Conservation (phyloP, 2,797 vertebrate genomes). For the Phrynocephalus vlangalii region DNA sequence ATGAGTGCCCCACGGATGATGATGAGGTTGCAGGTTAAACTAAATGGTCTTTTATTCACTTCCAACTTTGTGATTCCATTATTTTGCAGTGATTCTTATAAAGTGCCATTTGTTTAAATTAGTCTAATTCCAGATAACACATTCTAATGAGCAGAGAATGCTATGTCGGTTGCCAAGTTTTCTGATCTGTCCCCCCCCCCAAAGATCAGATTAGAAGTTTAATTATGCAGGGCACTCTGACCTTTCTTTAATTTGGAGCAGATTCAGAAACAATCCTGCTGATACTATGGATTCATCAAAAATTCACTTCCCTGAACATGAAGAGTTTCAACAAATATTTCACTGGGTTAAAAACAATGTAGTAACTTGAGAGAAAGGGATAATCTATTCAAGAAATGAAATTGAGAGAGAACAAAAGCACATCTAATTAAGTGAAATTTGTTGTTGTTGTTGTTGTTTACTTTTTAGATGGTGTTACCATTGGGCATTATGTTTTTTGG, state of each 20-base stretch:
- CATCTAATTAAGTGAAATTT: too few relatives aligned
- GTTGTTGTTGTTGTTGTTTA: too few relatives aligned
- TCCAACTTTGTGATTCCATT: not conserved
- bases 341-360: not conserved
- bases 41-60: not conserved
- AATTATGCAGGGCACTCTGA: not conserved
- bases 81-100: not conserved
- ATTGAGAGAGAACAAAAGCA: too few relatives aligned
- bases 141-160: not conserved
- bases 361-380: not conserved
- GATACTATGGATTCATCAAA: not conserved
- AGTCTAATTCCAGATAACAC: not conserved
- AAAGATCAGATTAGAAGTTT: not conserved
- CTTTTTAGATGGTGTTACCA: too few relatives aligned
- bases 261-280: not conserved
- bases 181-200: not conserved
- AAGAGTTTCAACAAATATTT: not conserved
- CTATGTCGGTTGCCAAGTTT: not conserved
- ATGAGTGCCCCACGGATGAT: not conserved
- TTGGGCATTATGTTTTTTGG: too few relatives aligned
- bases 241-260: not conserved
- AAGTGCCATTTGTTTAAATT: not conserved
- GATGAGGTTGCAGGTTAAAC: not conserved
- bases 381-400: not conserved
- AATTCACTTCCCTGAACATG: too few relatives aligned